A percentile compares a stretch with the other conserved stretches of the same genome.
These are phyloP conservation scores for Hippopotamus amphibius DNA, from an alignment of 2,113 vertebrate species.

Conservation along the genomic window DNA sequence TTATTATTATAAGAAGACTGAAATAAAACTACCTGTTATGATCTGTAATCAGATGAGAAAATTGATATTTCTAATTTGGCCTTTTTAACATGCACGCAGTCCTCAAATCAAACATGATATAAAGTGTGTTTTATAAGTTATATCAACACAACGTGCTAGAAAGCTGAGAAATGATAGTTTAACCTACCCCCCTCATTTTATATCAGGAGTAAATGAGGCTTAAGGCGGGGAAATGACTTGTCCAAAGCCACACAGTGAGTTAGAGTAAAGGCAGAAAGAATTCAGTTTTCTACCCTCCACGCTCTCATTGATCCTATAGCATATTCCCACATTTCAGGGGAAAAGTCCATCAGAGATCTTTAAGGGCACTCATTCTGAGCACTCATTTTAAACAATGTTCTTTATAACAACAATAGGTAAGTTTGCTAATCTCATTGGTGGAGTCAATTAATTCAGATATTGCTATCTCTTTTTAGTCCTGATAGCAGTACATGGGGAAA, in stretches of 20 bases:
- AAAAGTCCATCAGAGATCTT: background rate
- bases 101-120: background rate
- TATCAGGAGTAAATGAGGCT: background rate
- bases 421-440: background rate
- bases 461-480: background rate
- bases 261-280: background rate
- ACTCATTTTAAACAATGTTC: conserved; percentile 12
- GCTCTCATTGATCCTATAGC: background rate
- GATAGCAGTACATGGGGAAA: background rate
- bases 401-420: background rate
- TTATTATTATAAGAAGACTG: background rate
- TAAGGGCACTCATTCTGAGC: background rate
- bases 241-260: background rate
- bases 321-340: background rate
- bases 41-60: background rate
- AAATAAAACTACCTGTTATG: conserved; percentile 35
- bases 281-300: background rate
- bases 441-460: background rate
- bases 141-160: background rate
- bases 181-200: background rate
- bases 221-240: background rate
- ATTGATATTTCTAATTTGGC: background rate
- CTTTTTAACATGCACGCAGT: background rate
- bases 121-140: background rate
- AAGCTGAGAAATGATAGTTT: background rate